These are phyloP conservation scores for Heliconius aoede DNA, from an alignment of 2,888 invertebrate genomes.

Conservation along the genomic window DNA sequence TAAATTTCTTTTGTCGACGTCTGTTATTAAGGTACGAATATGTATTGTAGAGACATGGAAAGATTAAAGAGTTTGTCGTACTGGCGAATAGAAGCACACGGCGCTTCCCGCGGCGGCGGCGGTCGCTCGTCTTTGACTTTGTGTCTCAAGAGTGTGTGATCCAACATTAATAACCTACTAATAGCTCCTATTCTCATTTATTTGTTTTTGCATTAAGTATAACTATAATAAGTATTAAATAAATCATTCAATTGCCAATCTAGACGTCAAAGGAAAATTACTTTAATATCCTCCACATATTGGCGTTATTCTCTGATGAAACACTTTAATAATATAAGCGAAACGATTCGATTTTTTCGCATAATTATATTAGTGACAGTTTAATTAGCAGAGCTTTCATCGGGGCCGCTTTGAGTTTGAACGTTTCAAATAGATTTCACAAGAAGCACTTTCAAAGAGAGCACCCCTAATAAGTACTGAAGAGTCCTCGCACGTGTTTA, in stretches of 20 bases:
- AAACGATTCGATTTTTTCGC: slow-evolving; percentile 74
- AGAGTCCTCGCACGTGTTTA: slow-evolving; percentile 85
- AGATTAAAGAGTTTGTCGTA: slow-evolving; percentile 76
- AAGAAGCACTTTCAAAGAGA: slow-evolving; percentile 83
- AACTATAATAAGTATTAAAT: slow-evolving; percentile 9
- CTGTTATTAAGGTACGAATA: slow-evolving; percentile 15
- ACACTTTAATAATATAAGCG: slow-evolving; percentile 34
- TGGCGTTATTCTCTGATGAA: slow-evolving; percentile 34
- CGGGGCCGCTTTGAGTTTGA: slow-evolving; percentile 80
- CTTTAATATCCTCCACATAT: slow-evolving; percentile 28
- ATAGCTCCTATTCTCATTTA: slow-evolving; percentile 56
- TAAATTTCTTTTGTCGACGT: neutral
- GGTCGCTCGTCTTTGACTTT: slow-evolving; percentile 69
- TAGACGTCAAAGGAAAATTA: slow-evolving; percentile 37
- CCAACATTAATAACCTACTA: slow-evolving; percentile 78
- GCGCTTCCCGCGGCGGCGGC: slow-evolving; percentile 54
- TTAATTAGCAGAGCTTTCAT: slow-evolving; percentile 82
- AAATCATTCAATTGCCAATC: slow-evolving; percentile 2
- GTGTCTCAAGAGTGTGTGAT: slow-evolving; percentile 68
- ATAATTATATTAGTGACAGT: slow-evolving; percentile 83
- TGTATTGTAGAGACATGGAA: slow-evolving; percentile 61
- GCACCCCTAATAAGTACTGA: slow-evolving; percentile 84
- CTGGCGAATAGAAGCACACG: slow-evolving; percentile 61
- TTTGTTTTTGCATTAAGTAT: slow-evolving; percentile 18
- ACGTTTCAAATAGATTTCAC: slow-evolving; percentile 83